Base-by-base conservation (phyloP, 2,113 vertebrate species). In the Oncorhynchus nerka region DNA sequence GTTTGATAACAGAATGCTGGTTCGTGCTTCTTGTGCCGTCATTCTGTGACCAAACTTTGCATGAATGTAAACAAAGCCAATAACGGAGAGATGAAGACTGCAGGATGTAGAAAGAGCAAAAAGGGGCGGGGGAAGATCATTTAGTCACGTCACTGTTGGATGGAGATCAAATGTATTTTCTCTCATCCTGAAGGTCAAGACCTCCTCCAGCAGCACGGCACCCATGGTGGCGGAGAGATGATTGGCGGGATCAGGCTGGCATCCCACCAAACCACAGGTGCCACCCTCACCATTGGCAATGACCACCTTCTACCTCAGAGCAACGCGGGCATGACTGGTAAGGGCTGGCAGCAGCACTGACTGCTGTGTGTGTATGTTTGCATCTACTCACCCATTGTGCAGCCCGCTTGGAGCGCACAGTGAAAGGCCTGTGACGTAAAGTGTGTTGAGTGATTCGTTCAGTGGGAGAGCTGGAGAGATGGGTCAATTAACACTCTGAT, bases 261-360 rank as follows among this genome's bases (percentile, higher is more conserved):
- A 3, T 83, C 75, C 79, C 94, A 92, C 51, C 51, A 55, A 68
- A 83, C 91, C 28, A 72, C 91, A 65, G 90, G 88, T 26, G 90
- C 94, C 74, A 94, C 94, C 1, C 82, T 96, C 80, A 94, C 95
- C 15, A 92, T 96, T 84, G 94, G 92, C 86, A 95, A 90, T 0
- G 95, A 95, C 73, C 96, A 96, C 34, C 95, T 97, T 26, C 94
- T 97, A 81, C 92, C 94, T 87, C 95, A 94, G 83, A 91, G 92
- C 9, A 85, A 85, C 80, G 74, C 88, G 51, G 89, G 86, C 71
- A 90, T 93, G 81, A 24, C 90, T 79, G 91, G 93, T 93, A 2
- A 89, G 87, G 8, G 48, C 16, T 4, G 15, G 1, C 3, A 13
- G 7, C 59, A 71, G 11, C 49, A 15, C 1, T 8, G 0, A 15